phyloP scores from a whole-genome alignment of 2,888 invertebrate species.

The Molanna angustata region DNA sequence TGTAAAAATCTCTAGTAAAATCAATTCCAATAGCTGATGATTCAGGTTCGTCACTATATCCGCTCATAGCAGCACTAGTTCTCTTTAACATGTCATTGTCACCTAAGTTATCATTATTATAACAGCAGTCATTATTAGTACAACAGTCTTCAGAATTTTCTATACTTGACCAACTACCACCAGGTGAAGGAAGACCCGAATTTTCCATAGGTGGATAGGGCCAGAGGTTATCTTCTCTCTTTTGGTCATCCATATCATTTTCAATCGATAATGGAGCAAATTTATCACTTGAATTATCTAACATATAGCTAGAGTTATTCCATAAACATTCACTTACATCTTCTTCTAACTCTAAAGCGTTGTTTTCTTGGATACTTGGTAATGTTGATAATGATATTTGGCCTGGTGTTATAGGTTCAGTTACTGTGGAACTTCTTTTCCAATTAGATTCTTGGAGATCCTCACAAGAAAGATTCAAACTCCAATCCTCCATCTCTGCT shows the following conservation, averaged over 20 bases:
- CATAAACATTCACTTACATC: constrained; percentile 71
- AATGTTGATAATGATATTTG: constrained; percentile 63
- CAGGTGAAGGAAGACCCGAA: constrained; percentile 56
- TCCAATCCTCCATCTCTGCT: constrained; percentile 78
- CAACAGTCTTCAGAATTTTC: constrained; percentile 40
- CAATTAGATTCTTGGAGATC: constrained; percentile 56
- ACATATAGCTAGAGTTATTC: constrained; percentile 71
- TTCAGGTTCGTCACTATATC: constrained; percentile 63
- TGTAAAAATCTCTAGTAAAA: constrained; percentile 77
- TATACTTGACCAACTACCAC: constrained; percentile 60
- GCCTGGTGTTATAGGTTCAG: constrained; percentile 58
- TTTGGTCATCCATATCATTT: constrained; percentile 46
- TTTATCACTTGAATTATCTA: constrained; percentile 66
- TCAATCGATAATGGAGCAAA: constrained; percentile 56
- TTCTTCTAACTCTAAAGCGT: constrained; percentile 69
- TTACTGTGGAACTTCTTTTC: constrained; percentile 48
- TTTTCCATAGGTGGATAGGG: constrained; percentile 53
- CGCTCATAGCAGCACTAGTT: constrained; percentile 67
- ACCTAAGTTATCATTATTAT: constrained; percentile 47
- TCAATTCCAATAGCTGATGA: constrained; percentile 67
- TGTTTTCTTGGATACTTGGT: constrained; percentile 72
- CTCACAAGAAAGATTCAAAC: constrained; percentile 68
- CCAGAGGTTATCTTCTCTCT: constrained; percentile 60
- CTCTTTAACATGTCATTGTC: constrained; percentile 63
- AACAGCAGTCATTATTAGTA: constrained; percentile 29